These are phyloP conservation scores for Chamaea fasciata DNA, from an alignment of 2,113 vertebrate species.

Conservation along the genomic window DNA sequence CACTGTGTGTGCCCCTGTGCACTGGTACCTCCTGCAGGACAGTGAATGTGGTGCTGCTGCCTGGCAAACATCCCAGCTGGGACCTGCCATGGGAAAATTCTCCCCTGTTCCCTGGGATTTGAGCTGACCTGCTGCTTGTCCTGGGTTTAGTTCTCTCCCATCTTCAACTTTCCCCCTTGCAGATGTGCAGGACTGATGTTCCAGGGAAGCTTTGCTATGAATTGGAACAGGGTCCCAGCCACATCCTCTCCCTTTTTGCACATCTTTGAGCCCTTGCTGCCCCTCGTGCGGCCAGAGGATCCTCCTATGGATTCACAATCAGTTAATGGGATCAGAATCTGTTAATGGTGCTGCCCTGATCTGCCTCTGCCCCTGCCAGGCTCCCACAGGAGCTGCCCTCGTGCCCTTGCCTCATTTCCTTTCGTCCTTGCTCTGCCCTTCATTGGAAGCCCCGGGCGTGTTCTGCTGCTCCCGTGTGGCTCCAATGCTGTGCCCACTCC, in stretches of 20 bases:
- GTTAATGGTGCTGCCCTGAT: not conserved
- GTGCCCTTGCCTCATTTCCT: conserved; percentile 5
- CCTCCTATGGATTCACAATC: fast-evolving
- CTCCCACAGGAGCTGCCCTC: not conserved
- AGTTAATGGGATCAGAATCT: not conserved
- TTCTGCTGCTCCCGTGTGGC: not conserved
- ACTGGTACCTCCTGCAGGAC: not conserved
- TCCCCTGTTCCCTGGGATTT: fast-evolving
- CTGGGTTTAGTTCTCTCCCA: not conserved
- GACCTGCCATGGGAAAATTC: not conserved
- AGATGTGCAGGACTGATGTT: not conserved
- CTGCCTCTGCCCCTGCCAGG: not conserved
- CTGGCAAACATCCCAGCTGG: not conserved
- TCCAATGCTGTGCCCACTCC: fast-evolving
- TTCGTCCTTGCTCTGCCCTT: not conserved
- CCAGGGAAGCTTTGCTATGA: not conserved
- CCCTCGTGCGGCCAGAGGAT: not conserved
- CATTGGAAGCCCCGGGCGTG: fast-evolving
- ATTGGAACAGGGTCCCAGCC: not conserved
- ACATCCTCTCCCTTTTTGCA: not conserved
- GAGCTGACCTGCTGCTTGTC: not conserved
- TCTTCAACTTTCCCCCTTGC: not conserved
- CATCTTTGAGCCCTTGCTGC: not conserved
- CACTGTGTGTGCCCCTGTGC: fast-evolving
- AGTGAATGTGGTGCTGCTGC: not conserved